Evolutionary conservation across 2,797 vertebrate species (phyloP), one percentile per base, ranked within the genome.

Genomic region (Xenentodon cancila): DNA sequence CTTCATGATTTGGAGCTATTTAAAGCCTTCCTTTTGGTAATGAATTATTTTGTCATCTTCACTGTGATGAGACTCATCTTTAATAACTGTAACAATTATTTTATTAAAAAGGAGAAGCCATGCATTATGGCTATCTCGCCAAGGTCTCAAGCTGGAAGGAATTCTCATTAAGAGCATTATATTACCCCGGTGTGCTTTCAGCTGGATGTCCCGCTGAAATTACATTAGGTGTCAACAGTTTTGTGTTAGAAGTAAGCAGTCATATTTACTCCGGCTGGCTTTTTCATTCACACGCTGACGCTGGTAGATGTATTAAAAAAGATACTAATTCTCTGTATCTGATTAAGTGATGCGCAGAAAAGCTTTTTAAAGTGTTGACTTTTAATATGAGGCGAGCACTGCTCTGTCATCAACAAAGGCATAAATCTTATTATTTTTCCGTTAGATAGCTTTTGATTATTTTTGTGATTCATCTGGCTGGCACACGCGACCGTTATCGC

Each of bases 71-170:
- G 91, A 93, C 93, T 94, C 87, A 92, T 93, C 92, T 93, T 94
- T 93, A 93, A 94, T 94, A 94, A 94, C 91, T 88, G 90, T 91
- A 91, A 93, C 91, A 93, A 92, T 92, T 93, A 93, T 94, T 93
- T 93, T 93, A 93, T 93, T 91, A 92, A 93, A 92, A 54, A 92
- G 89, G 79, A 89, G 87, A 89, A 91, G 90, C 85, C 71, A 79
- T 91, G 87, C 89, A 88, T 92, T 93, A 92, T 77, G 88, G 90
- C 90, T 92, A 90, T 92, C 91, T 90, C 60, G 7, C 71, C 79
- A 64, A 89, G 92, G 91, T 90, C 89, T 93, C 76, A 81, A 84
- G 88, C 77, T 88, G 80, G 85, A 86, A 92, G 84, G 84, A 85
- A 92, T 92, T 94, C 90, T 94, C 91, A 94, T 94, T 94, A 94